Evolutionary conservation across 2,797 vertebrate genomes (phyloP).

Genomic region (Urosaurus nigricauda): DNA sequence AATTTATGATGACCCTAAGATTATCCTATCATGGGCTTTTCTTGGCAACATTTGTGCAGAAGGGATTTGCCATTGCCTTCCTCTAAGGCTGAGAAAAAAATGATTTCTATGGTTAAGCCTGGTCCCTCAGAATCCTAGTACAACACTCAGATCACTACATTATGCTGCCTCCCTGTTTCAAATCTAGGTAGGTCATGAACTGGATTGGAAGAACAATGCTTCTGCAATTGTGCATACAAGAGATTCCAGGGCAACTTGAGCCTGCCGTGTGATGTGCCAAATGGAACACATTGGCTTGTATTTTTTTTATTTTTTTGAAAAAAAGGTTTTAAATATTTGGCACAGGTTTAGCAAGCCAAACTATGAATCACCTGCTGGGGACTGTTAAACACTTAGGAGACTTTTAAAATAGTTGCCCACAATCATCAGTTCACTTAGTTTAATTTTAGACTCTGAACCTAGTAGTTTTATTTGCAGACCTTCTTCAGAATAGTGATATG

Average conservation of each 20-base stretch:
- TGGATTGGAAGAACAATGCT: neutral
- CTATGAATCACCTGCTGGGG: neutral
- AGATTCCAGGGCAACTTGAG: neutral
- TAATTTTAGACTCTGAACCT: conserved; percentile 1
- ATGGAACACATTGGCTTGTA: neutral
- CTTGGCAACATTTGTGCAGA: no score
- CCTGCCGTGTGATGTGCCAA: neutral
- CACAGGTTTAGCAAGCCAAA: neutral
- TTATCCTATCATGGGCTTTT: no score
- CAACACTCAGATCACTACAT: no score
- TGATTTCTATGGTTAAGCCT: no score
- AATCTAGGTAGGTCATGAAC: neutral
- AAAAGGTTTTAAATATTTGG: neutral
- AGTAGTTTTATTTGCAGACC: neutral
- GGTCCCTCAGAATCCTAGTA: no score
- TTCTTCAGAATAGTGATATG: neutral
- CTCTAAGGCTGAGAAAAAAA: no score
- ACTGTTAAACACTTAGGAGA: neutral
- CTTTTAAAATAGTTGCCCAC: neutral
- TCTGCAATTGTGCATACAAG: neutral
- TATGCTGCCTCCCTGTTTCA: no score
- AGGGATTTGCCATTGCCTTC: no score
- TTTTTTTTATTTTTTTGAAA: neutral
- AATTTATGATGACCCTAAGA: no score
- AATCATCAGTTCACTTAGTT: neutral